A percentile compares a stretch with the other conserved stretches of the same genome.
Evolutionary conservation across 2,888 invertebrate genomes (phyloP).

Genomic region (Parascotia fuliginaria): DNA sequence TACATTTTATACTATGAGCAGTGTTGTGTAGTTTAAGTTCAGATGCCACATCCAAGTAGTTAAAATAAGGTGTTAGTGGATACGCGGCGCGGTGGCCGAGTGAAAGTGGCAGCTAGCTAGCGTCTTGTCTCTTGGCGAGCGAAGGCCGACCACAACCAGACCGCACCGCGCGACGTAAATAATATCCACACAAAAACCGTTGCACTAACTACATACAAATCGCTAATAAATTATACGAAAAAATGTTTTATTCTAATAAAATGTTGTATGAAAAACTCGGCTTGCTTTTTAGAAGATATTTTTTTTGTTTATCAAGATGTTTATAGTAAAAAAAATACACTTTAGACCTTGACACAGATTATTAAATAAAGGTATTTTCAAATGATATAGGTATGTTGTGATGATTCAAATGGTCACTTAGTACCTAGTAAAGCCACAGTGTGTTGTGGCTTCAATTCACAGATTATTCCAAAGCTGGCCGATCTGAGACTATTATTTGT

Average conservation of each 20-base stretch:
- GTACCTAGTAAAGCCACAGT: too few relatives aligned
- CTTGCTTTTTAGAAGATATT: too few relatives aligned
- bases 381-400: too few relatives aligned
- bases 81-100: slow-evolving; percentile 65
- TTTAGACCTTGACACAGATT: background rate
- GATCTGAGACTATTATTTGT: too few relatives aligned
- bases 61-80: slow-evolving; percentile 53
- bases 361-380: background rate
- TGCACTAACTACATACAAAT: slow-evolving; percentile 32
- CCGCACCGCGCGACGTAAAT: slow-evolving; percentile 59
- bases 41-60: slow-evolving; percentile 62
- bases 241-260: background rate
- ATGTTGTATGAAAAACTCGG: background rate
- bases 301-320: too few relatives aligned
- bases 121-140: slow-evolving; percentile 68
- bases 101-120: slow-evolving; percentile 79
- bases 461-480: too few relatives aligned
- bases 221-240: background rate
- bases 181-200: slow-evolving; percentile 63
- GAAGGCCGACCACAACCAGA: slow-evolving; percentile 77
- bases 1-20: too few relatives aligned
- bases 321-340: too few relatives aligned
- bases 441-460: too few relatives aligned
- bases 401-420: too few relatives aligned
- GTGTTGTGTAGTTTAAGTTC: too few relatives aligned